Evolutionary conservation across 2,797 vertebrate species (phyloP), one percentile per base, ranked within the genome.

Genomic region (Poeciliopsis paucimaculata): DNA sequence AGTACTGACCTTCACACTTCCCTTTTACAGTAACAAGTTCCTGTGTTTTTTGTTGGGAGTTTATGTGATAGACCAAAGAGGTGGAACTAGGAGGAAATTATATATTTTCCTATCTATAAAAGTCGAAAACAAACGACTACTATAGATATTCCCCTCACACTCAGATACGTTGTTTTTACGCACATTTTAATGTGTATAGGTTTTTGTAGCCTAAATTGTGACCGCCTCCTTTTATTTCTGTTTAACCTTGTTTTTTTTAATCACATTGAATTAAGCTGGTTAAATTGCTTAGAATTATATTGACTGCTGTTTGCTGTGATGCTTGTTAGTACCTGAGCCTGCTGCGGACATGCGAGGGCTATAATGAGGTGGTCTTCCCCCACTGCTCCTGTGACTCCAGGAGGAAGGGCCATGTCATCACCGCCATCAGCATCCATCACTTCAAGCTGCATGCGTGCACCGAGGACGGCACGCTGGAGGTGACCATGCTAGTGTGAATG

Each of bases 371-470:
- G 90, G 94, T 95, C 81, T 99, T 99, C 93, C 98, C 98, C 1
- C 98, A 99, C 93, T 99, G 98, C 93, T 96, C 98, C 84, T 99
- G 98, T 1, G 98, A 99, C 95, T 99, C 98, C 0, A 94, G 98
- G 36, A 95, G 98, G 85, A 98, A 98, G 94, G 98, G 98, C 0
- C 98, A 99, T 0, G 98, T 99, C 8, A 93, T 98, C 91, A 98
- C 97, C 0, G 98, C 98, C 41, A 97, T 99, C 94, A 97, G 98
- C 95, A 97, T 99, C 85, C 93, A 92, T 89, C 97, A 99, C 96
- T 99, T 99, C 93, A 98, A 98, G 84, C 96, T 99, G 84, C 97
- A 98, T 0, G 98, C 98, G 43, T 99, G 98, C 91, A 98, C 97
- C 0, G 98, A 99, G 86, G 98, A 99, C 51, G 98, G 98, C 3